Percentiles rank a stretch among this genome's conserved stretches.
These are phyloP conservation scores for Eremophila alpestris DNA, from an alignment of 2,797 vertebrate genomes.

Conservation along the genomic window DNA sequence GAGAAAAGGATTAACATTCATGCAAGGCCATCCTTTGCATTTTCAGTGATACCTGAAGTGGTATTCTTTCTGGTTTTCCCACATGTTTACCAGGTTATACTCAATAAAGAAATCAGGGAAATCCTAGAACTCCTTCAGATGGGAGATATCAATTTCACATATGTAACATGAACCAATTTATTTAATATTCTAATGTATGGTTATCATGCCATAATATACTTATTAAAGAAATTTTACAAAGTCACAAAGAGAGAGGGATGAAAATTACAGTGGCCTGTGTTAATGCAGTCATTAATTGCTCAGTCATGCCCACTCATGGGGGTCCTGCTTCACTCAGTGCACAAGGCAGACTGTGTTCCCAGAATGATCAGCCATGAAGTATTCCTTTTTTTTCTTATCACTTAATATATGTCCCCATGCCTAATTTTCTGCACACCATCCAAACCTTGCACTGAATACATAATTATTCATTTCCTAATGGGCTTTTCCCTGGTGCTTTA, in stretches of 20 bases:
- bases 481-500: constrained; percentile 39
- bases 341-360: neutral
- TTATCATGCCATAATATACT: neutral
- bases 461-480: constrained; percentile 51
- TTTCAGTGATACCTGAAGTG: neutral
- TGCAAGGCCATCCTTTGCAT: neutral
- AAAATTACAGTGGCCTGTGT: neutral
- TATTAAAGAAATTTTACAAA: neutral
- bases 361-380: neutral
- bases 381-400: constrained; percentile 1
- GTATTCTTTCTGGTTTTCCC: neutral
- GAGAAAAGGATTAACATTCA: neutral
- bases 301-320: neutral
- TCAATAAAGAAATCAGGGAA: neutral
- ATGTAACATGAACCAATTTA: neutral
- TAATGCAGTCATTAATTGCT: neutral
- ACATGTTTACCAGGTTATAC: neutral
- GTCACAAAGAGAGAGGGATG: neutral
- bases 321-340: neutral
- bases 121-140: neutral
- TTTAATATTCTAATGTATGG: neutral
- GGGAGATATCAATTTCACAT: neutral
- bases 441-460: constrained; percentile 15
- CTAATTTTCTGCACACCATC: constrained; percentile 11
- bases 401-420: neutral